Evolutionary conservation across 2,888 invertebrate species (phyloP).

Genomic region (Schizotus pectinicornis): DNA sequence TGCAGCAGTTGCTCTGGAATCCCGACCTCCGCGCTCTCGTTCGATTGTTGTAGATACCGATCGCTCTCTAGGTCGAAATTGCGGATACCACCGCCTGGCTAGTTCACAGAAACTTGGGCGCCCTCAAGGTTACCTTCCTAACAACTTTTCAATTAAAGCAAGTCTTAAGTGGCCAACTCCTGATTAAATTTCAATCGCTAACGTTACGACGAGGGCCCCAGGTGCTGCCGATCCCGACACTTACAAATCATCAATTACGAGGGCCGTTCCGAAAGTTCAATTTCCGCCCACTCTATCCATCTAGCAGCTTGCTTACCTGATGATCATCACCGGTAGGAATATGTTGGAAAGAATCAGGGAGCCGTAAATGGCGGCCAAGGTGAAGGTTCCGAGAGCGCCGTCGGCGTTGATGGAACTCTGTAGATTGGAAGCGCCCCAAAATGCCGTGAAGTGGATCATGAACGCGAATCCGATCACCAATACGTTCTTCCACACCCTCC

Average conservation of each 20-base stretch:
- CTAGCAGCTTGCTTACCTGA: conserved; percentile 67
- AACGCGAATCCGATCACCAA: conserved; percentile 85
- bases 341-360: conserved; percentile 89
- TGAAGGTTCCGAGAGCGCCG: conserved; percentile 82
- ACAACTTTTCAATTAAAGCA: no score
- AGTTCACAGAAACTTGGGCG: no score
- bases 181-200: no score
- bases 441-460: conserved; percentile 92
- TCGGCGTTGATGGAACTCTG: conserved; percentile 87
- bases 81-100: no score
- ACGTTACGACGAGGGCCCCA: no score
- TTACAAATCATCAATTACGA: no score
- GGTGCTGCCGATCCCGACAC: no score
- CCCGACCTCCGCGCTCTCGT: not conserved
- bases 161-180: no score
- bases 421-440: conserved; percentile 82
- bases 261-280: no score
- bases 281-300: conserved; percentile 1
- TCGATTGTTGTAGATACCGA: no score
- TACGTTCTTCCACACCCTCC: conserved; percentile 84
- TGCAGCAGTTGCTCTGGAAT: not conserved
- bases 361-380: conserved; percentile 85
- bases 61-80: no score
- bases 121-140: no score
- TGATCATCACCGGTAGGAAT: conserved; percentile 83